A percentile compares a stretch with the other conserved stretches of the same genome.
phyloP scores from a whole-genome alignment of 2,113 vertebrate species.

The Ibidorhyncha struthersii region DNA sequence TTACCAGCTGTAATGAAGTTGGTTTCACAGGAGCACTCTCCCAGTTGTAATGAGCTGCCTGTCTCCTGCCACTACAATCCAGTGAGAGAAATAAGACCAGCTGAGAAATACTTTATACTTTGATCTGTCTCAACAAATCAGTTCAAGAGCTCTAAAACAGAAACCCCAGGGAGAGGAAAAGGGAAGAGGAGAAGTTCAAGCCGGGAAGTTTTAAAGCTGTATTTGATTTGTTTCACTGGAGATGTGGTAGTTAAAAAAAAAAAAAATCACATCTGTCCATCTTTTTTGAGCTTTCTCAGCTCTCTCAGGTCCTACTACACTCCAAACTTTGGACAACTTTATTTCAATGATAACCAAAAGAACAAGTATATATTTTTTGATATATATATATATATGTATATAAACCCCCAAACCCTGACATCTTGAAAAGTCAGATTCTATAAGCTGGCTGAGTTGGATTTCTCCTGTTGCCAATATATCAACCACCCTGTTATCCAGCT shows the following conservation, averaged over 20 bases:
- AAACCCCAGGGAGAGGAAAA: constrained; percentile 7
- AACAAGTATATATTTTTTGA: background rate
- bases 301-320: background rate
- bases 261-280: background rate
- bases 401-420: background rate
- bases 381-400: no score
- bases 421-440: constrained; percentile 11
- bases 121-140: constrained; percentile 68
- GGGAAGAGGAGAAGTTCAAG: constrained; percentile 8
- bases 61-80: constrained; percentile 42
- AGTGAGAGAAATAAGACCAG: constrained; percentile 40
- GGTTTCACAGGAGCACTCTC: background rate
- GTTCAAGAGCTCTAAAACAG: constrained; percentile 48
- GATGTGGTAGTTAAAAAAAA: background rate
- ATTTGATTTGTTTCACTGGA: constrained; percentile 51
- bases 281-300: background rate
- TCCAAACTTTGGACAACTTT: background rate
- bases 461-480: background rate
- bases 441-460: background rate
- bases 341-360: background rate
- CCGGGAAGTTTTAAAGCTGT: constrained; percentile 33
- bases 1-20: constrained; percentile 7
- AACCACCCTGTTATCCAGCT: background rate
- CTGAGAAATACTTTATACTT: constrained; percentile 50
- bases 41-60: constrained; percentile 11